Evolutionary conservation across 23 tunicate genomes (phyloP).

Genomic region (Halocynthia roretzi): DNA sequence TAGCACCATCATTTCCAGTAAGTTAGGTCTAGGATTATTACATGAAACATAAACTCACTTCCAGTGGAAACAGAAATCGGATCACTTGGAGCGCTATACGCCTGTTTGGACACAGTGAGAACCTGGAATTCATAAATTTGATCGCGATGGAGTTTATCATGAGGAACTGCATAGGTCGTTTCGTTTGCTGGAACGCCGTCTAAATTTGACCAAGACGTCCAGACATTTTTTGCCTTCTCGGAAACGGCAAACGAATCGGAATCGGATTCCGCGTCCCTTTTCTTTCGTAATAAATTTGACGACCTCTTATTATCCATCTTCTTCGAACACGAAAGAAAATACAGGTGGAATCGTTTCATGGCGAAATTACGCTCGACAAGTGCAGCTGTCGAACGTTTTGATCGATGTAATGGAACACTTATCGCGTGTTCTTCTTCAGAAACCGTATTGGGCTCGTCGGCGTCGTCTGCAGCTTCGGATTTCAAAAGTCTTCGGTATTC

Average conservation of each 20-base stretch:
- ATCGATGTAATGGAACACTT: neutral
- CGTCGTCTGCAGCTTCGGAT: neutral
- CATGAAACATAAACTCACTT: conserved; percentile 28
- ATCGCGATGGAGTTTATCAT: conserved; percentile 35
- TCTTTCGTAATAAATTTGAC: neutral
- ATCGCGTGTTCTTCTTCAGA: neutral
- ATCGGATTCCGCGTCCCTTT: neutral
- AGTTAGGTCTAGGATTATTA: neutral
- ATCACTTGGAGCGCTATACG: conserved; percentile 53
- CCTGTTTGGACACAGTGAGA: conserved; percentile 25
- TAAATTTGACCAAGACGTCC: conserved; percentile 41
- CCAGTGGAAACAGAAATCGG: conserved; percentile 40
- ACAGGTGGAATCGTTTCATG: neutral
- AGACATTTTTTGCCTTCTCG: neutral
- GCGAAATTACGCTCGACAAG: neutral
- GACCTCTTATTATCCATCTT: no score
- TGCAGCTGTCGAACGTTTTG: neutral
- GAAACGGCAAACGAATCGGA: neutral
- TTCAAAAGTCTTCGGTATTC: conserved; percentile 29
- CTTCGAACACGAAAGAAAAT: no score
- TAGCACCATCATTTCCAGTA: no score
- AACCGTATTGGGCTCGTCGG: neutral
- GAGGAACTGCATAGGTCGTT: conserved; percentile 20
- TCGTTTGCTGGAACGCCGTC: conserved; percentile 40
- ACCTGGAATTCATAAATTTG: conserved; percentile 57